Percentiles rank a stretch among this genome's conserved stretches.
Evolutionary conservation across 2,797 vertebrate genomes (phyloP).

Genomic region (Sebastes baramenuke): DNA sequence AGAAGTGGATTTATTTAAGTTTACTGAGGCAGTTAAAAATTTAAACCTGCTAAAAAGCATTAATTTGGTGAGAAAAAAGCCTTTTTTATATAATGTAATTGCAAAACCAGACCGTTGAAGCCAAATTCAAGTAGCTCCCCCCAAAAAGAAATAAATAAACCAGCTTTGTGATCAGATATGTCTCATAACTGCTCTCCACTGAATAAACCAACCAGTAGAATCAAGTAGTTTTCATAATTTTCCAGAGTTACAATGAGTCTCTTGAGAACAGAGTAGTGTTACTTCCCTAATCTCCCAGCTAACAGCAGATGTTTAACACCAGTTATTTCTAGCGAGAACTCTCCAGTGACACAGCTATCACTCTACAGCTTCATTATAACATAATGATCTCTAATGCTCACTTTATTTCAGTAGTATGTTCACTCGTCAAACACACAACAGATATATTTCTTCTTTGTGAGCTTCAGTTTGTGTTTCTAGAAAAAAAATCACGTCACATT

Average conservation of each 20-base stretch:
- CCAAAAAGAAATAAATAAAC: neutral
- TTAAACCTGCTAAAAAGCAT: neutral
- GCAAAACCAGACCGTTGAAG: neutral
- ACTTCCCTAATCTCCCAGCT: conserved; percentile 4
- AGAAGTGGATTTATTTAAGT: neutral
- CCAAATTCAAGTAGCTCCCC: neutral
- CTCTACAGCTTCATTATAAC: neutral
- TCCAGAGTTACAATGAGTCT: neutral
- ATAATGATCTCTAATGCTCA: neutral
- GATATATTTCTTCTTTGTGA: neutral
- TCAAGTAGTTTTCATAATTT: neutral
- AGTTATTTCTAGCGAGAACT: neutral
- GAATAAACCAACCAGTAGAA: neutral
- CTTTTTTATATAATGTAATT: neutral
- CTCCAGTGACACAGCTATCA: neutral
- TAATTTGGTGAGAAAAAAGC: neutral
- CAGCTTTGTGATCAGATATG: neutral
- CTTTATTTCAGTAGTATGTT: neutral
- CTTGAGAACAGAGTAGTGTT: neutral
- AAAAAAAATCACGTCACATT: neutral
- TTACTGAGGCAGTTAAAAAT: neutral
- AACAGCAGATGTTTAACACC: neutral
- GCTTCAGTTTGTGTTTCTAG: conserved; percentile 7
- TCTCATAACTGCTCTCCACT: neutral
- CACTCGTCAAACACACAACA: neutral